Conservation (phyloP, 2,113 vertebrate genomes). For the Amphiprion percula region DNA sequence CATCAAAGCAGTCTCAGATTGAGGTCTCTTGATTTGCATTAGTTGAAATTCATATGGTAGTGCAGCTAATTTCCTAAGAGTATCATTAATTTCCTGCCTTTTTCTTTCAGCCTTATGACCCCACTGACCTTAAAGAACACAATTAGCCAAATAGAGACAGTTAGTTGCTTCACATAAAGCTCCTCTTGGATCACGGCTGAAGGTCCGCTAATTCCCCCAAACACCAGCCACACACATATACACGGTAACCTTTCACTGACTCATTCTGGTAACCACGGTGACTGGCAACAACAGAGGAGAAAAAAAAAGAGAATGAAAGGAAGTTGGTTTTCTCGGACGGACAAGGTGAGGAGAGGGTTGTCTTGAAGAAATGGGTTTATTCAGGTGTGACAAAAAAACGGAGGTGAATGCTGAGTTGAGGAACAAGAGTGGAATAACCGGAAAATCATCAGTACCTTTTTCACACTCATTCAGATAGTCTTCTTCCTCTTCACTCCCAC, state of each 20-base stretch:
- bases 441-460: neutral
- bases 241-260: constrained; percentile 27
- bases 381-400: constrained; percentile 56
- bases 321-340: constrained; percentile 18
- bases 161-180: constrained; percentile 5
- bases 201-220: neutral
- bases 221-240: neutral
- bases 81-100: constrained; percentile 15
- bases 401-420: neutral
- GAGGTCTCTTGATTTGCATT: neutral
- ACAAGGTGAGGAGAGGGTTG: constrained; percentile 15
- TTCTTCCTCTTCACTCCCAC: neutral
- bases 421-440: constrained; percentile 18
- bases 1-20: neutral
- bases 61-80: neutral
- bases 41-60: constrained; percentile 10
- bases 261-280: constrained; percentile 51
- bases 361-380: constrained; percentile 30
- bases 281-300: constrained; percentile 43
- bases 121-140: constrained; percentile 12
- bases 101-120: constrained; percentile 15
- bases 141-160: constrained; percentile 3
- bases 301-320: neutral
- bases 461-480: neutral
- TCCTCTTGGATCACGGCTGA: constrained; percentile 15